phyloP scores from a whole-genome alignment of 2,888 invertebrate species.

The Syritta pipiens region DNA sequence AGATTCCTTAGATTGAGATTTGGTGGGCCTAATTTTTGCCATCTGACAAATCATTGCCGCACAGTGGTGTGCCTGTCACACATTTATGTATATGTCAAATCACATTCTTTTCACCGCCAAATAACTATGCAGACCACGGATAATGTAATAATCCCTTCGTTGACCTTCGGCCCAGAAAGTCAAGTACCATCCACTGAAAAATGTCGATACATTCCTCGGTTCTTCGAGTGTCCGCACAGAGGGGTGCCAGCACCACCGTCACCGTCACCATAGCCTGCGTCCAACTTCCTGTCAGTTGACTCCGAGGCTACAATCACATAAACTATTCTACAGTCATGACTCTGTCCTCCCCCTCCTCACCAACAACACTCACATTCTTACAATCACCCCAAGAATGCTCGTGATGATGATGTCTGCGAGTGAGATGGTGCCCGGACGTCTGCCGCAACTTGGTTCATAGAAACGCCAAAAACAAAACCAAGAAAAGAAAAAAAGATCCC shows the following conservation, averaged over 20 bases:
- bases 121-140: not conserved
- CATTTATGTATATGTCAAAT: not conserved
- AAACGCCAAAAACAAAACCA: too few species aligned
- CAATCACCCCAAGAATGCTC: too few species aligned
- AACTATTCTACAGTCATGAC: constrained; percentile 54
- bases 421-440: constrained; percentile 53
- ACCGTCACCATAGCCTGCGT: too few species aligned
- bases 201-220: constrained; percentile 6
- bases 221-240: constrained; percentile 28
- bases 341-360: constrained; percentile 11
- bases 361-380: constrained; percentile 30
- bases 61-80: too few species aligned
- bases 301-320: constrained; percentile 44
- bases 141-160: constrained; percentile 40
- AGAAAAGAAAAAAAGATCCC: not conserved
- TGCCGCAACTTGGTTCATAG: constrained; percentile 21
- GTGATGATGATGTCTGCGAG: constrained; percentile 12
- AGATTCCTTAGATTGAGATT: too few species aligned
- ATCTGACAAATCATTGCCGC: too few species aligned
- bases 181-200: not conserved
- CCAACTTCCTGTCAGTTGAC: constrained; percentile 15
- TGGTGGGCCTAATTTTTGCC: too few species aligned
- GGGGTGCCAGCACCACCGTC: constrained; percentile 25
- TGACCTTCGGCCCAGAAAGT: constrained; percentile 32
- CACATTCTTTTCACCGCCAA: not conserved